Evolutionary conservation across 2,113 vertebrate genomes (phyloP).

Genomic region (Brachypteracias leptosomus): DNA sequence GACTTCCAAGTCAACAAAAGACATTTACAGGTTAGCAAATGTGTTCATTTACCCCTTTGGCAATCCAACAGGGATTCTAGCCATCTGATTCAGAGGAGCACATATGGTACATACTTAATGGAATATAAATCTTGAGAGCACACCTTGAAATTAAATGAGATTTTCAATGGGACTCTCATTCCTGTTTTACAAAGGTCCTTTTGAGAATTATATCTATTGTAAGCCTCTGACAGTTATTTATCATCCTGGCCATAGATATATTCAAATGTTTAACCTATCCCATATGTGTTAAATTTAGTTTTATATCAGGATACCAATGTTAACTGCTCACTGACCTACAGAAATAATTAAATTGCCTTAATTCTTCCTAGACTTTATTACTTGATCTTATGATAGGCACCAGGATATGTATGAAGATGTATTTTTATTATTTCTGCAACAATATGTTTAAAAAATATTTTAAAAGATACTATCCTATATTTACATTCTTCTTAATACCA

Average conservation of each 20-base stretch:
- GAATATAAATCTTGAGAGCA: constrained; percentile 61
- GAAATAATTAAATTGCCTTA: constrained; percentile 34
- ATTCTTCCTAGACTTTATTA: constrained; percentile 2
- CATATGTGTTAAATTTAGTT: constrained; percentile 49
- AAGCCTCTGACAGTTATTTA: constrained; percentile 55
- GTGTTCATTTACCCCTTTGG: constrained; percentile 28
- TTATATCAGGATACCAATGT: not conserved
- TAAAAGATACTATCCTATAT: not conserved
- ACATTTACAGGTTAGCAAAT: constrained; percentile 51
- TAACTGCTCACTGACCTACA: constrained; percentile 32
- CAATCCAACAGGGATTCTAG: constrained; percentile 9
- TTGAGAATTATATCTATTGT: constrained; percentile 32
- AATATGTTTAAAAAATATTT: not conserved
- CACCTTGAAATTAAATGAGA: constrained; percentile 56
- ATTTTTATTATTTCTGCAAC: not conserved
- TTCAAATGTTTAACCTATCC: not conserved
- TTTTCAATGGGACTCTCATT: constrained; percentile 19
- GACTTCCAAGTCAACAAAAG: constrained; percentile 51
- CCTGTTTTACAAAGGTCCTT: constrained; percentile 27
- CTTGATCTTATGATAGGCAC: not conserved
- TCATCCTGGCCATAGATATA: not conserved
- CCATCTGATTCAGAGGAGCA: constrained; percentile 56
- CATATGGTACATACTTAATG: constrained; percentile 64
- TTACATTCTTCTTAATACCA: not conserved
- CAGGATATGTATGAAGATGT: not conserved